These are phyloP conservation scores for Sturnira hondurensis DNA, from an alignment of 2,113 vertebrate species.

Conservation along the genomic window DNA sequence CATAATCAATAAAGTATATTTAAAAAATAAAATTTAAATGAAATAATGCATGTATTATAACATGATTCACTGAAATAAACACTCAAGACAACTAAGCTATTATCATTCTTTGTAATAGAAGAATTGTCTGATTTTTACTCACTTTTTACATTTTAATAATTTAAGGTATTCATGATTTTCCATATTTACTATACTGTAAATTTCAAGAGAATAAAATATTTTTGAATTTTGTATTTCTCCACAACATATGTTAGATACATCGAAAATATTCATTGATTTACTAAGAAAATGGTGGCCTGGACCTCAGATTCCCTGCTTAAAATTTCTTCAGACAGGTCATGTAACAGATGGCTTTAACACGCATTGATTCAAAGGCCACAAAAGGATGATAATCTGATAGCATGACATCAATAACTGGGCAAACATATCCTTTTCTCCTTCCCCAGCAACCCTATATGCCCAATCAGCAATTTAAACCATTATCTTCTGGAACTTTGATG, in stretches of 20 bases:
- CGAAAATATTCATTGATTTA: neutral
- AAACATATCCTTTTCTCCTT: conserved; percentile 52
- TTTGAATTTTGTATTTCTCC: neutral
- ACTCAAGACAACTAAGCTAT: neutral
- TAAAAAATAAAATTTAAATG: no score
- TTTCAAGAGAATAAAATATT: neutral
- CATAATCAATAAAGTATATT: no score
- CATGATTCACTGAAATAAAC: neutral
- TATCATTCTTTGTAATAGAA: neutral
- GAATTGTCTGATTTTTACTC: neutral
- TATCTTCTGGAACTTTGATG: neutral
- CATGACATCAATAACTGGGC: neutral
- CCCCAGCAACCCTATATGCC: neutral
- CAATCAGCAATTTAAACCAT: neutral
- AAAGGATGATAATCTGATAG: conserved; percentile 58
- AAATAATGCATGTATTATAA: neutral
- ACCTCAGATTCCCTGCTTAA: neutral
- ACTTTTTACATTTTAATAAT: neutral
- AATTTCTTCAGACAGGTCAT: neutral
- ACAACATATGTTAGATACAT: neutral
- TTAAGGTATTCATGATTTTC: neutral
- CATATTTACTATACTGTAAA: neutral
- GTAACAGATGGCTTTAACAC: neutral
- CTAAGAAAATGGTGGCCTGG: neutral
- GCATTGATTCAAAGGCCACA: conserved; percentile 15